Evolutionary conservation across 1,140 invertebrate species (phyloP).

Genomic region (Pogonus chalceus): DNA sequence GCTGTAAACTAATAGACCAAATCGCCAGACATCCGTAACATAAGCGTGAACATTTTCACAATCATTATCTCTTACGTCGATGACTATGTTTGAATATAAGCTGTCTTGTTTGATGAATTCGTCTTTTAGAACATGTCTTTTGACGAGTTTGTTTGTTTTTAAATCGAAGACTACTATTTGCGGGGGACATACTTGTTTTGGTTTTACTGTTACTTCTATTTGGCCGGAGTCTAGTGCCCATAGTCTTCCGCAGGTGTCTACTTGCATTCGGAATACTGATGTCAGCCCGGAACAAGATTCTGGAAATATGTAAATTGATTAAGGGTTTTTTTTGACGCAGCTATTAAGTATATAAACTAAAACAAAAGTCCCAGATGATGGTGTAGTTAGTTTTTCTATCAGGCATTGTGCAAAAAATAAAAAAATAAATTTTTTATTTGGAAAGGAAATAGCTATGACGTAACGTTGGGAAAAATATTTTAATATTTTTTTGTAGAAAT

Average conservation of each 20-base stretch:
- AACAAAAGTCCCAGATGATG: no score
- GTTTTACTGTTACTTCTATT: constrained; percentile 55
- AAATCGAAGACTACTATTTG: constrained; percentile 66
- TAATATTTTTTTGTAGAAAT: no score
- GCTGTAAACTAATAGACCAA: constrained; percentile 58
- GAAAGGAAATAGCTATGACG: no score
- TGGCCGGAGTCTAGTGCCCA: constrained; percentile 72
- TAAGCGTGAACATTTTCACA: constrained; percentile 61
- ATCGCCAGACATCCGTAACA: constrained; percentile 65
- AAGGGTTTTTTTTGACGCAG: neutral
- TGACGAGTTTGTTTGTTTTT: constrained; percentile 48
- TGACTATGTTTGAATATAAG: constrained; percentile 60
- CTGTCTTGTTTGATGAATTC: constrained; percentile 60
- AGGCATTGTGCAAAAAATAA: no score
- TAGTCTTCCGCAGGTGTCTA: constrained; percentile 56
- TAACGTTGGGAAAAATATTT: no score
- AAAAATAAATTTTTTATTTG: no score
- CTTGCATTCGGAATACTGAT: constrained; percentile 65
- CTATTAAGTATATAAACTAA: no score
- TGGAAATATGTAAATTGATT: neutral
- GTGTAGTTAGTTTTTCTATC: no score
- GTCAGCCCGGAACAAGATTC: constrained; percentile 53
- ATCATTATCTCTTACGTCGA: constrained; percentile 50
- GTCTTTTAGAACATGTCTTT: constrained; percentile 50
- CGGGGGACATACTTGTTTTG: constrained; percentile 59